Conservation (phyloP, 2,888 invertebrate species). For the Acanthosepion esculentum region DNA sequence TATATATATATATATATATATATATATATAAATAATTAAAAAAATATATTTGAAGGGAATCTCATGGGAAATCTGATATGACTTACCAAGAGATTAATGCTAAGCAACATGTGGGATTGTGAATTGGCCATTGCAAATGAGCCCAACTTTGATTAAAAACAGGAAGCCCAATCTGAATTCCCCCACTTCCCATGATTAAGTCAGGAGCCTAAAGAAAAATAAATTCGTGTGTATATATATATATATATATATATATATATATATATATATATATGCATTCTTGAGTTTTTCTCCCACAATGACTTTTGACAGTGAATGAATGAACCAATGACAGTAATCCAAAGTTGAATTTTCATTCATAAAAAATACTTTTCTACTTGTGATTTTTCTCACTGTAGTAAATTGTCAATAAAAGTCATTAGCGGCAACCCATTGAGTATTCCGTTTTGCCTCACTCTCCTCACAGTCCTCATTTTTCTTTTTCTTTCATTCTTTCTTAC, state of each 20-base stretch:
- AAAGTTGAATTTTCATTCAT: not conserved
- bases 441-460: not conserved
- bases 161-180: not conserved
- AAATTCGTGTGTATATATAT: not conserved
- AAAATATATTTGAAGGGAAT: not conserved
- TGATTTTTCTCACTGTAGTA: not conserved
- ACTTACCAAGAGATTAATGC: not conserved
- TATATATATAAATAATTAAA: too few species aligned
- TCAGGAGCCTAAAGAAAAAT: not conserved
- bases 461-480: not conserved
- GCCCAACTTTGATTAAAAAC: not conserved
- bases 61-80: not conserved
- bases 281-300: not conserved
- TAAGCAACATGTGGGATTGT: slow-evolving; percentile 3
- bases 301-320: not conserved
- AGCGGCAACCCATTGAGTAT: not conserved
- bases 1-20: too few species aligned
- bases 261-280: not conserved
- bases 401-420: not conserved
- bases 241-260: too few species aligned
- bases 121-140: not conserved
- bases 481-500: not conserved
- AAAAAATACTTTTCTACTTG: slow-evolving; percentile 25
- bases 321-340: slow-evolving; percentile 8
- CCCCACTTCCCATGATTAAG: not conserved